These are phyloP conservation scores for Simalia tracyae DNA, from an alignment of 2,797 vertebrate genomes.

Conservation along the genomic window DNA sequence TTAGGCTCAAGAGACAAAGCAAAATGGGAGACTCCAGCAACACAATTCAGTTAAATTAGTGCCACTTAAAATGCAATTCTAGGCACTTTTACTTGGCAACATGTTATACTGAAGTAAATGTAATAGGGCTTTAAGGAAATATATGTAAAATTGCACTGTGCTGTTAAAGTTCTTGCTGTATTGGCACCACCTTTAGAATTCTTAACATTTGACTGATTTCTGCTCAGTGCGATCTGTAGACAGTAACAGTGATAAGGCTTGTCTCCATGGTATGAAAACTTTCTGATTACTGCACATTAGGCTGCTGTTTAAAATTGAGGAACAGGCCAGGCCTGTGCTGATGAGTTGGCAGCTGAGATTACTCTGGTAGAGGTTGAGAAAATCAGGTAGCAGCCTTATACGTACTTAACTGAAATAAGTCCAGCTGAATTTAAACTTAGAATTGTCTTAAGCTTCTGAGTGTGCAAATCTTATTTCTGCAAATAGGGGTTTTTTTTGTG, in stretches of 20 bases:
- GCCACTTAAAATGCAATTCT: not conserved
- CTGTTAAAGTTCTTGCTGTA: not conserved
- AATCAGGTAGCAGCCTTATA: not conserved
- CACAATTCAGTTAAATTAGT: not conserved
- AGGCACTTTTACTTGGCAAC: not conserved
- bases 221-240: not conserved
- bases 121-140: not conserved
- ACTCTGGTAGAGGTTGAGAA: not conserved
- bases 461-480: not conserved
- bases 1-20: not conserved
- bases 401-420: not conserved
- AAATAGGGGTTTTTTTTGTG: not conserved
- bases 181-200: not conserved
- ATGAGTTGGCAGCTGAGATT: constrained; percentile 3
- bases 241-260: not conserved
- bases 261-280: not conserved
- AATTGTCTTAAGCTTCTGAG: not conserved
- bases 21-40: not conserved
- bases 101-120: not conserved
- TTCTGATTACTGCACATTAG: not conserved
- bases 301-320: not conserved
- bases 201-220: not conserved
- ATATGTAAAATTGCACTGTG: not conserved
- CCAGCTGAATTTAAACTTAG: not conserved
- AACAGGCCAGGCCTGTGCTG: not conserved